phyloP scores from a whole-genome alignment of 2,113 vertebrate genomes.

The Regulus satrapa region DNA sequence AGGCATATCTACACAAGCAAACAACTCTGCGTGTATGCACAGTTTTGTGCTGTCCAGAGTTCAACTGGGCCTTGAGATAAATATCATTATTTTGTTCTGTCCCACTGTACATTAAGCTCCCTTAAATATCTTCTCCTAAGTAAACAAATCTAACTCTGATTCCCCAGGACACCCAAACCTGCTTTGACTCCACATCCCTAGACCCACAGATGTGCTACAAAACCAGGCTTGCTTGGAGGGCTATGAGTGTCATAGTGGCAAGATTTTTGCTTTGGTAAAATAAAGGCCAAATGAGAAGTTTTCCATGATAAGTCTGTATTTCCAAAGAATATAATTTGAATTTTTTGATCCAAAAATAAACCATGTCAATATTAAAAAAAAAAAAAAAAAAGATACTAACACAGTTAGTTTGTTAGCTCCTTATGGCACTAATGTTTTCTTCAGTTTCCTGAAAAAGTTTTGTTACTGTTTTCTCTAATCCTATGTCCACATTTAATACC shows the following conservation, averaged over 20 bases:
- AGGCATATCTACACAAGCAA: accelerated
- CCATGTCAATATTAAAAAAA: background rate
- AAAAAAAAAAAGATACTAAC: background rate
- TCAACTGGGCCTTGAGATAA: background rate
- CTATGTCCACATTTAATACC: constrained; percentile 62
- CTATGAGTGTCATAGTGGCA: accelerated
- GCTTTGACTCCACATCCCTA: background rate
- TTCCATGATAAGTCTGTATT: background rate
- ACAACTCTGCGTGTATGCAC: background rate
- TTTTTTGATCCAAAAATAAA: background rate
- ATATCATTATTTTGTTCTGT: background rate
- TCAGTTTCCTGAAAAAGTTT: background rate
- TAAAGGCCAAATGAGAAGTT: background rate
- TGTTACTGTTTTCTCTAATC: constrained; percentile 37
- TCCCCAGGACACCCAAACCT: background rate
- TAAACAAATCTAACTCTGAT: background rate
- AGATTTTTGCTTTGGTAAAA: background rate
- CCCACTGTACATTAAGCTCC: background rate
- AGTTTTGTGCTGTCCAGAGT: background rate
- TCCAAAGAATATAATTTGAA: background rate
- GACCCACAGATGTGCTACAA: background rate
- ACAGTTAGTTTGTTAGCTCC: background rate
- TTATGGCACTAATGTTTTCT: background rate
- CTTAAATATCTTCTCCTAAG: background rate
- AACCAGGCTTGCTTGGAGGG: background rate